Base-by-base conservation (phyloP, 2,797 vertebrate genomes). In the Delichon dasypus region DNA sequence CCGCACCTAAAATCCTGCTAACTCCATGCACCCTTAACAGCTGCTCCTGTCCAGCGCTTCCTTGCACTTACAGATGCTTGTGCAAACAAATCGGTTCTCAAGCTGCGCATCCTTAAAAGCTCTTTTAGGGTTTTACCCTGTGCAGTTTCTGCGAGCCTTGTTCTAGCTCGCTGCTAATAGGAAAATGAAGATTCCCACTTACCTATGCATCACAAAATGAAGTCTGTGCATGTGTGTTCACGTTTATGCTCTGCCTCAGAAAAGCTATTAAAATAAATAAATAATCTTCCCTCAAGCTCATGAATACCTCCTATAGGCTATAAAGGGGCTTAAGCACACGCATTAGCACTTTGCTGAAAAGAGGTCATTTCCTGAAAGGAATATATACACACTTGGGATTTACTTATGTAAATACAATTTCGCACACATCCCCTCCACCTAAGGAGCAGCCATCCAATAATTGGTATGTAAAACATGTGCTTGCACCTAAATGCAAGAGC, bases 331-430 rank as follows among this genome's bases (percentile, higher is more conserved):
- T 95, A 93, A 93, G 94, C 85, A 91, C 70, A 89, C 65, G 89
- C 89, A 92, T 94, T 94, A 94, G 91, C 83, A 79, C 91, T 91
- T 53, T 16, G 71, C 83, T 94, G 95, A 96, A 91, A 89, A 96
- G 93, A 94, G 89, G 83, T 94, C 85, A 95, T 93, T 97, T 96
- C 96, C 89, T 96, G 92, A 93, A 94, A 92, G 76, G 82, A 91
- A 90, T 80, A 92, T 89, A 91, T 80, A 93, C 34, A 34, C 89
- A 79, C 88, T 75, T 3, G 66, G 85, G 85, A 91, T 91, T 94
- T 94, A 86, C 92, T 92, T 95, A 78, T 79, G 91, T 92, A 96
- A 95, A 95, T 94, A 94, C 70, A 22, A 89, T 86, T 96, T 94
- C 85, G 93, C 79, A 92, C 71, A 92, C 84, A 85, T 30, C 85